Conservation (phyloP, 2,888 invertebrate genomes). For the Therioaphis trifolii region DNA sequence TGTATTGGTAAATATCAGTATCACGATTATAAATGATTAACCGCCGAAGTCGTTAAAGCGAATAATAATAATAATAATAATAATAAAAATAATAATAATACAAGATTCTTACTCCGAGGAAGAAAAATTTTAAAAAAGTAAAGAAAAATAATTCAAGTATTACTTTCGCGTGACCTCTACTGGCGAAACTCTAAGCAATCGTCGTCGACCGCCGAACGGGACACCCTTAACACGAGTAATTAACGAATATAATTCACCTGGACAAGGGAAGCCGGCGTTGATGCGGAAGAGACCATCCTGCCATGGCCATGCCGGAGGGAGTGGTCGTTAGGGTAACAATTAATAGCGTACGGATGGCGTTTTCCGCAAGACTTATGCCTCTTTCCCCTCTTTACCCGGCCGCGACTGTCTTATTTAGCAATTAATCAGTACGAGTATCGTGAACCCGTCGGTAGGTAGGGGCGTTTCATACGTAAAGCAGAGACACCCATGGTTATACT, state of each 20-base stretch:
- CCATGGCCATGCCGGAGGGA: neutral
- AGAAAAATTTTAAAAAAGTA: too few species aligned
- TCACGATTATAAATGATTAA: too few species aligned
- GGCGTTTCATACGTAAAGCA: slow-evolving; percentile 46
- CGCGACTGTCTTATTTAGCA: slow-evolving; percentile 35
- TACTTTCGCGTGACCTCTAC: too few species aligned
- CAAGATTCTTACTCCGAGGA: too few species aligned
- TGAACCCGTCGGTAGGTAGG: slow-evolving; percentile 49
- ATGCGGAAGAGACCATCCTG: neutral
- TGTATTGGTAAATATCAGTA: too few species aligned
- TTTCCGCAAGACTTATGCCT: slow-evolving; percentile 55
- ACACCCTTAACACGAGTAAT: slow-evolving; percentile 33
- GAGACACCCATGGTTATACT: neutral
- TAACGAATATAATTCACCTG: slow-evolving; percentile 49
- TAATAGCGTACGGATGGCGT: slow-evolving; percentile 38
- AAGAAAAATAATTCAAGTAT: too few species aligned
- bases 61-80: too few species aligned
- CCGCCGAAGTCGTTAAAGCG: too few species aligned
- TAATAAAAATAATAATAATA: too few species aligned
- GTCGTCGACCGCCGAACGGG: neutral
- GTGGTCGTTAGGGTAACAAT: slow-evolving; percentile 36
- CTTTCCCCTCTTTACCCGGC: too few species aligned
- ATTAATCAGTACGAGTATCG: slow-evolving; percentile 51
- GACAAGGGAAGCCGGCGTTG: neutral
- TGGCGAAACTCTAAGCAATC: neutral